Evolutionary conservation across 2,113 vertebrate species (phyloP).

Genomic region (Regulus satrapa): DNA sequence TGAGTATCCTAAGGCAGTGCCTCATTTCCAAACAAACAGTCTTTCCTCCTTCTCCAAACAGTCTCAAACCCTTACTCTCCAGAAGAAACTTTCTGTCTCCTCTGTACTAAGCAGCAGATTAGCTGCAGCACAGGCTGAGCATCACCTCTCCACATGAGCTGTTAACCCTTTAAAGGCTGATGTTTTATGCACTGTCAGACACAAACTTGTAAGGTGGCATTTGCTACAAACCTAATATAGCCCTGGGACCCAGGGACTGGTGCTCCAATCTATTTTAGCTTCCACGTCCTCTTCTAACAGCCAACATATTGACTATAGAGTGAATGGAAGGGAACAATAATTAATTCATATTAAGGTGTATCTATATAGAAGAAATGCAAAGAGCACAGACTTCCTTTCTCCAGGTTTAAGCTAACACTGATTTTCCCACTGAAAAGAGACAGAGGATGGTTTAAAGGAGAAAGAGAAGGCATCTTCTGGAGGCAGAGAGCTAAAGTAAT

Average conservation of each 20-base stretch:
- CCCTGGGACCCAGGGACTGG: neutral
- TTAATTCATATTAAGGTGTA: neutral
- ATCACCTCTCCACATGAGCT: neutral
- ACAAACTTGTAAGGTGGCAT: neutral
- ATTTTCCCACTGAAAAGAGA: neutral
- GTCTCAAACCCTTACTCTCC: neutral
- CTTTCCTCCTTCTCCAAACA: constrained; percentile 23
- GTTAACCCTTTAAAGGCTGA: neutral
- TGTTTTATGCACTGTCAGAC: neutral
- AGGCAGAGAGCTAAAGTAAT: neutral
- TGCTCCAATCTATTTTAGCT: neutral
- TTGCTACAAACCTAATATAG: neutral
- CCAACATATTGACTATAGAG: neutral
- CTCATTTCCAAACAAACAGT: neutral
- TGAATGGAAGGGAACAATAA: neutral
- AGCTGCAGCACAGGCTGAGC: neutral
- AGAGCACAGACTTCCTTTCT: neutral
- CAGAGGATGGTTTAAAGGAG: neutral
- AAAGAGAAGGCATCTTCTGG: neutral
- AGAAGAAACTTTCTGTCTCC: neutral
- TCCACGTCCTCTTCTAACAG: neutral
- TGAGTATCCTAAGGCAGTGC: neutral
- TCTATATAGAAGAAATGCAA: neutral
- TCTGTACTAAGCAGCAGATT: neutral
- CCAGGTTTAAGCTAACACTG: neutral